Evolutionary conservation across 2,888 invertebrate genomes (phyloP), one percentile per base, ranked within the genome.

Genomic region (Spodoptera picta): DNA sequence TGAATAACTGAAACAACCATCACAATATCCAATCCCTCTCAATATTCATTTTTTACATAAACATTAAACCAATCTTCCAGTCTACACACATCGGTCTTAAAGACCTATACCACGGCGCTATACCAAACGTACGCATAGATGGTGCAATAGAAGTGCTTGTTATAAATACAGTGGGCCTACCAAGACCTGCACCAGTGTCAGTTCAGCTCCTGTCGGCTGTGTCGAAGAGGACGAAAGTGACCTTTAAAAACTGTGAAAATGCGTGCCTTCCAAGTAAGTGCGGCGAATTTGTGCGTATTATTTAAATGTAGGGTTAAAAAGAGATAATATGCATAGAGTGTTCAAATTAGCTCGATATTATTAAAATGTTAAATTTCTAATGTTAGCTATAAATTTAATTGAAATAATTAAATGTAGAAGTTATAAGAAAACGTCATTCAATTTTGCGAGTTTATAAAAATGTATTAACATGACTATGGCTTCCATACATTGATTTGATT

Each of bases 211-310:
- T 93, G 93, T 92, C 92, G 84, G 88, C 84, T 64, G 31, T 62
- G 87, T 90, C 89, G 92, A 94, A 94, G 92, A 94, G 92, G 94
- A 92, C 87, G 93, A 92, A 93, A 95, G 94, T 94, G 93, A 91
- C 88, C 76, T 66, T 36, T 36, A 31, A 1, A 9, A 71, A 61
- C 53, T 77, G 70, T 69, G 73, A 92, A 85, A 84, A 95, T 95
- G 95, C 90, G 88, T 86, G 82, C 87, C 67, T 88, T 88, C 72
- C 93, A 94, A 91, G 95, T 95, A 92, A 94, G 95, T 92, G 70
- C 4, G 11, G 75, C 70, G 71, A 23, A 66, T 36, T 60, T 41
- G 42, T 53, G 60, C 47, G 24, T 44, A 53, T 6, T 3, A 45
- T 48, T 47, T 27, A 41, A 41, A 19, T 11, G 19, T 42, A 7